Evolutionary conservation across 2,113 vertebrate species (phyloP), one percentile per base, ranked within the genome.

Genomic region (Bubo scandiacus): DNA sequence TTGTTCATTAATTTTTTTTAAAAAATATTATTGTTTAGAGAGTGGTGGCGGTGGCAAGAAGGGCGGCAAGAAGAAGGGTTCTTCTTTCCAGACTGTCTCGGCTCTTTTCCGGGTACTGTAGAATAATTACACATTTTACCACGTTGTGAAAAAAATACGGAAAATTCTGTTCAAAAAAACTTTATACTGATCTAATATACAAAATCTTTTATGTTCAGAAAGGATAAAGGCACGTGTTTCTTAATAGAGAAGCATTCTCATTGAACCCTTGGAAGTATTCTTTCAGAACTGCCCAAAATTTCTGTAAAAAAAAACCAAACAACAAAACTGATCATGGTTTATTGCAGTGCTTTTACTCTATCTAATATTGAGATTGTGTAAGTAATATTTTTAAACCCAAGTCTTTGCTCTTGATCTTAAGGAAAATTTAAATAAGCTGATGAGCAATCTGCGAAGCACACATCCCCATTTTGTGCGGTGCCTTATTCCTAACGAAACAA

Each of bases 71-170:
- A 99, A 99, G 98, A 99, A 99, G 98, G 99, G 99, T 67, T 99
- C 99, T n/a, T 99, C 99, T 78, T 99, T 99, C 97, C 99, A 99
- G 97, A 99, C 99, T 0, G 99, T 99, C 62, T 99, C 99, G 5
- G 99, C 99, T 91, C 98, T 99, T 75, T 99, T 99, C 96, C 99
- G 99, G 98, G 98, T 98, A 98, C 11, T 47, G 83, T 89, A 42
- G 12, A 63, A 45, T 59, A 71, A 66, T 77, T 79, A n/a, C 23
- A 62, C 61, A 65, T 14, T 45, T 61, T 73, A 57, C 1, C 0
- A 1, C 3, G n/a, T 22, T 58, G 17, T 34, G 5, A 65, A 88
- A 84, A 73, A 25, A 32, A 49, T 9, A 16, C 0, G 51, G 8
- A 66, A 73, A 67, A 86, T 25, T 66, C 32, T 15, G 1, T 62